Conservation (phyloP, 64 coral and sea anemone genomes). For the Platygyra sinensis region DNA sequence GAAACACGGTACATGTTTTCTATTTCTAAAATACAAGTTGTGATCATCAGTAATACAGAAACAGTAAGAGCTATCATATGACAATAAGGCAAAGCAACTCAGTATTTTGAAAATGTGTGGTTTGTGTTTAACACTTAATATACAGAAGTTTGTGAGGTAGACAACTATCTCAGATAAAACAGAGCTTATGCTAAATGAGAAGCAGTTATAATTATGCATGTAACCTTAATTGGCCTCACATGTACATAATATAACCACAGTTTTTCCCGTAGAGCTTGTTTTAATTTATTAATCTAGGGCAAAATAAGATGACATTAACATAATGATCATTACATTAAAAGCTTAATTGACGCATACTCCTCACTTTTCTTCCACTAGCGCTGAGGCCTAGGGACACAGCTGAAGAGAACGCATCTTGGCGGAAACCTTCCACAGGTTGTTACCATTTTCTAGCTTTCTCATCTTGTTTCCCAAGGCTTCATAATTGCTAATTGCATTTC, state of each 20-base stretch:
- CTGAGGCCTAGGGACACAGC: conserved; percentile 93
- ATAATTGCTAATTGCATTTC: neutral
- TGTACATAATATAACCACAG: neutral
- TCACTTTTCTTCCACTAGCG: conserved; percentile 76
- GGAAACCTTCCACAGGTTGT: conserved; percentile 84
- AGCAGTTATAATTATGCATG: too few relatives aligned
- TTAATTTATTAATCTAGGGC: neutral
- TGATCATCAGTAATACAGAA: too few relatives aligned
- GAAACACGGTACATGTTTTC: too few relatives aligned
- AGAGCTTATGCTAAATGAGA: too few relatives aligned
- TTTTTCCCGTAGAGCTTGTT: neutral
- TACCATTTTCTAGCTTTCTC: conserved; percentile 50
- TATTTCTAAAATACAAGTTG: too few relatives aligned
- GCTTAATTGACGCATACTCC: conserved; percentile 2
- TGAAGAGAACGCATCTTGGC: conserved; percentile 93
- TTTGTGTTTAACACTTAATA: too few relatives aligned
- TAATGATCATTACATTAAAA: conserved; percentile 3
- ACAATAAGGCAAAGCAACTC: too few relatives aligned
- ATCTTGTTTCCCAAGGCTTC: conserved; percentile 53
- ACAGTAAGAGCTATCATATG: too few relatives aligned
- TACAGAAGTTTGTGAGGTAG: too few relatives aligned
- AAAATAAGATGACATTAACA: neutral
- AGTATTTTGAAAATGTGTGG: too few relatives aligned
- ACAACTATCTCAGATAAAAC: too few relatives aligned
- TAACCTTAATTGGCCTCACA: too few relatives aligned